Percentiles rank a stretch among this genome's conserved stretches.
Conservation (phyloP, 2,113 vertebrate species). For the Indicator indicator region DNA sequence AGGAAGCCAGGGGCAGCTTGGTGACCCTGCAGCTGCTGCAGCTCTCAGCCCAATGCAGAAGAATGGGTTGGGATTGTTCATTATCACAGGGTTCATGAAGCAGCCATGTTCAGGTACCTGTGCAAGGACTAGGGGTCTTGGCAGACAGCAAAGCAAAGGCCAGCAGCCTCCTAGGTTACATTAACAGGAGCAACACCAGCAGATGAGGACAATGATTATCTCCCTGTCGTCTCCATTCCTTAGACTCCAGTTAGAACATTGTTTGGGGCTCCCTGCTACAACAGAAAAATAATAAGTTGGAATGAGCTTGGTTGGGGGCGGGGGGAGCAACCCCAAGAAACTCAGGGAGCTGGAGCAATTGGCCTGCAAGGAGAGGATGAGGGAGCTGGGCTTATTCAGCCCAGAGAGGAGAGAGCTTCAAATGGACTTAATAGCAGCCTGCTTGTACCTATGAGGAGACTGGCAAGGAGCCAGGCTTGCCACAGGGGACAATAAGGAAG, state of each 20-base stretch:
- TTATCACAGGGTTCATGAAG: fast-evolving
- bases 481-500: not conserved
- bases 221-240: not conserved
- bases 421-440: not conserved
- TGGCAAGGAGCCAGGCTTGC: not conserved
- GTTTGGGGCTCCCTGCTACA: not conserved
- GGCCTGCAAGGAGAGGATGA: not conserved
- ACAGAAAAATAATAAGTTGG: not conserved
- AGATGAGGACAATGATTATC: not conserved
- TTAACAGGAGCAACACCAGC: not conserved
- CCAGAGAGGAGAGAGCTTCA: not conserved
- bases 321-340: not conserved
- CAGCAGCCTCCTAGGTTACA: not conserved
- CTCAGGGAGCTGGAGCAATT: not conserved
- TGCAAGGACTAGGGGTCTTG: not conserved
- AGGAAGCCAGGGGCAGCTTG: not conserved
- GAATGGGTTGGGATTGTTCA: fast-evolving
- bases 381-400: not conserved
- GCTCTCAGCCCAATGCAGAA: not conserved
- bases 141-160: not conserved
- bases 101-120: not conserved
- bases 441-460: not conserved
- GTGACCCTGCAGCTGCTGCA: not conserved
- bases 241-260: not conserved
- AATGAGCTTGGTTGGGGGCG: not conserved